Conservation (phyloP, 2,888 invertebrate species). For the Conus canariensis region DNA sequence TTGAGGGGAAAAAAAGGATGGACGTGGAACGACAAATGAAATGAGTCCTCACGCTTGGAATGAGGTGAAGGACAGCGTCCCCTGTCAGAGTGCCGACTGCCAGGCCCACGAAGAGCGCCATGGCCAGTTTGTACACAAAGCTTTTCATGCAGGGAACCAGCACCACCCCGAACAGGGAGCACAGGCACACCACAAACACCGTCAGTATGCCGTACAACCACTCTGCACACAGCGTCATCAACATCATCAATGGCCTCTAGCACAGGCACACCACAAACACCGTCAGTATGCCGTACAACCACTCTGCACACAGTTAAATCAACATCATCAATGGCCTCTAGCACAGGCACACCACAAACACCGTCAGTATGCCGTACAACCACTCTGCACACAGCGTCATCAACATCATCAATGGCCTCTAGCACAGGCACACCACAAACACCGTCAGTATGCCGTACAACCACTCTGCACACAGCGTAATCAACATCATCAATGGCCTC, state of each 20-base stretch:
- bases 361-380: slow-evolving; percentile 77
- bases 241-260: slow-evolving; percentile 41
- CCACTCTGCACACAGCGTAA: slow-evolving; percentile 65
- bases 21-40: too few species aligned
- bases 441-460: slow-evolving; percentile 78
- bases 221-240: slow-evolving; percentile 56
- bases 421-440: slow-evolving; percentile 77
- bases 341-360: slow-evolving; percentile 73
- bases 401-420: not conserved
- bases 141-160: slow-evolving; percentile 66
- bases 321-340: slow-evolving; percentile 60
- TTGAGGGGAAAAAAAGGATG: too few species aligned
- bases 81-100: slow-evolving; percentile 79
- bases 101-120: slow-evolving; percentile 79
- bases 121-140: slow-evolving; percentile 70
- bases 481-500: slow-evolving; percentile 13
- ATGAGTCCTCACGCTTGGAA: slow-evolving; percentile 77
- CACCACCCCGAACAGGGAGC: slow-evolving; percentile 73
- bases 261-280: slow-evolving; percentile 78
- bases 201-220: slow-evolving; percentile 78
- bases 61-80: slow-evolving; percentile 80
- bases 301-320: slow-evolving; percentile 61
- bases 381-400: slow-evolving; percentile 64
- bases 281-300: slow-evolving; percentile 77
- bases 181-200: slow-evolving; percentile 78